Conservation (phyloP, 2,888 invertebrate genomes). For the Laothoe populi region DNA sequence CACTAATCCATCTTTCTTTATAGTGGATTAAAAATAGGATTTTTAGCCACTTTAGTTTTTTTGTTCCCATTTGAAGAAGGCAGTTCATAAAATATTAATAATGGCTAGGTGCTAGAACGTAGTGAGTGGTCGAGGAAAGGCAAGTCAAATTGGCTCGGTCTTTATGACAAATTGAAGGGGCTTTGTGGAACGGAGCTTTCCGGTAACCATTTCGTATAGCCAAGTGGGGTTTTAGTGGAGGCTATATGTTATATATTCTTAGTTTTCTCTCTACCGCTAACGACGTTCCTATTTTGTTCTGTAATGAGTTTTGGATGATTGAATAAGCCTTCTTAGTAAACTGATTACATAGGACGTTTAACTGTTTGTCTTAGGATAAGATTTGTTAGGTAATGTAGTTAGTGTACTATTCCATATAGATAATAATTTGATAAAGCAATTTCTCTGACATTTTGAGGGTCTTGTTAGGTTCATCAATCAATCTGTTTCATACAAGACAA, state of each 20-base stretch:
- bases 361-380: neutral
- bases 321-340: neutral
- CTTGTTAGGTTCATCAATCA: no score
- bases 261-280: neutral
- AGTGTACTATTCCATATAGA: no score
- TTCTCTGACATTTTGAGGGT: no score
- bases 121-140: conserved; percentile 39
- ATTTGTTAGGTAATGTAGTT: neutral
- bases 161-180: conserved; percentile 61
- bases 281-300: neutral
- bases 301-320: neutral
- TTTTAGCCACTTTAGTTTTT: neutral
- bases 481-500: no score
- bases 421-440: no score
- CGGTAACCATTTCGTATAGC: conserved; percentile 28
- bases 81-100: conserved; percentile 30
- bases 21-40: neutral
- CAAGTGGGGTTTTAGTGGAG: conserved; percentile 9
- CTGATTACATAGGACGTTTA: neutral
- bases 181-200: conserved; percentile 44
- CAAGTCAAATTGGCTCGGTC: conserved; percentile 57
- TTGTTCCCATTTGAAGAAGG: conserved; percentile 17
- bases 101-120: conserved; percentile 27
- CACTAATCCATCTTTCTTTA: neutral
- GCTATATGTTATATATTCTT: neutral